Evolutionary conservation across 2,113 vertebrate genomes (phyloP), one percentile per base, ranked within the genome.

Genomic region (Ancistrus triradiatus): DNA sequence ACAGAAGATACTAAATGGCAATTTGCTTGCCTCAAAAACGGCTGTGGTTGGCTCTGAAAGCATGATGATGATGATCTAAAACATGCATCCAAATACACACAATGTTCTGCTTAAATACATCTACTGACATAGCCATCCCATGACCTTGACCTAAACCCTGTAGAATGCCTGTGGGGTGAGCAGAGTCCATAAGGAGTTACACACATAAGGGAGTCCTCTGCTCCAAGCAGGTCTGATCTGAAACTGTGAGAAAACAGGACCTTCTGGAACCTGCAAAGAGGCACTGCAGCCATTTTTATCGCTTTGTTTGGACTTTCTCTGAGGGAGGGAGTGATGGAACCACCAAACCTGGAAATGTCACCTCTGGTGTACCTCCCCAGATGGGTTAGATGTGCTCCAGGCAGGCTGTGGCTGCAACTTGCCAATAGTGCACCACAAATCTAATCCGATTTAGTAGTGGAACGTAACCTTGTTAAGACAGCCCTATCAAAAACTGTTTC

Each of bases 251-350:
- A 66, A 14, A 63, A 60, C 57, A 60, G 61, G 70, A 68, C 65
- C 56, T 61, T 59, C 56, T 40, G 15, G 65, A 22, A 21, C 59
- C 55, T 72, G 65, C 59, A 62, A 68, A 74, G 60, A 69, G 55
- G 64, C 65, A 71, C 63, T 56, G 59, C 72, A 42, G 66, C 69
- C 72, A 70, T 66, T 18, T 52, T 72, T 72, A 79, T 81, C 70
- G 62, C 74, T 60, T 74, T 76, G 79, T 59, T 74, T 59, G 46
- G 40, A 47, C 42, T 70, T 69, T 70, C 40, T 59, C 18, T 35
- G 31, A 63, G 47, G 52, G 31, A 60, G 10, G n/a, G 49, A 51
- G 28, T 53, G 48, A 55, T 40, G 31, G 22, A 24, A 56, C 47
- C 61, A n/a, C n/a, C n/a, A n/a, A 49, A 13, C 25, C 46, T 13